phyloP scores from a whole-genome alignment of 2,797 vertebrate genomes.

The Gymnodraco acuticeps region DNA sequence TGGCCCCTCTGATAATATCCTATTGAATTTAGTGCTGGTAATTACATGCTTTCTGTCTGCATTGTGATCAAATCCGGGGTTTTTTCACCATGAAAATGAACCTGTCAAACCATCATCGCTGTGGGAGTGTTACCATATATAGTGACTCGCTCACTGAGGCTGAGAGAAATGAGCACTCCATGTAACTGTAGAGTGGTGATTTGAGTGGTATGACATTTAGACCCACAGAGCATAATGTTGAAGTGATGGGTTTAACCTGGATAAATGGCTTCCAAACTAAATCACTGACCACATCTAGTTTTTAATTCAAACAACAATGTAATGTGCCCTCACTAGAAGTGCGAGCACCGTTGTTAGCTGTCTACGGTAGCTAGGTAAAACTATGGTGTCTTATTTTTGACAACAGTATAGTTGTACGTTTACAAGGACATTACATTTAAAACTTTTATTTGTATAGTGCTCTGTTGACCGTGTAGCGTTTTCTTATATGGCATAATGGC shows the following conservation, averaged over 20 bases:
- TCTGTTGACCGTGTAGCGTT: no score
- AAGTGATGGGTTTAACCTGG: not conserved
- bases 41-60: slow-evolving; percentile 41
- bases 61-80: slow-evolving; percentile 23
- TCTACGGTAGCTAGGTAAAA: no score
- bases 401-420: no score
- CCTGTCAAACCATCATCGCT: not conserved
- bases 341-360: no score
- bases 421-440: no score
- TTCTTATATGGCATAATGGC: no score
- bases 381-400: no score
- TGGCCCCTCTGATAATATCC: not conserved
- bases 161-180: not conserved
- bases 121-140: slow-evolving; percentile 9
- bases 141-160: not conserved
- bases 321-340: not conserved
- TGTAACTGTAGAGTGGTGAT: not conserved
- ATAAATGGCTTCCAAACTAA: not conserved
- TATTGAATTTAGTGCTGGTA: slow-evolving; percentile 27
- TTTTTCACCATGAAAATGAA: slow-evolving; percentile 22
- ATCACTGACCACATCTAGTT: not conserved
- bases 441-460: no score
- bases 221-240: slow-evolving; percentile 1
- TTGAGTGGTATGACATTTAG: slow-evolving; percentile 6
- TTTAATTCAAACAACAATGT: slow-evolving; percentile 1